Base-by-base conservation (phyloP, 1,140 invertebrate species). In the Sipha flava region DNA sequence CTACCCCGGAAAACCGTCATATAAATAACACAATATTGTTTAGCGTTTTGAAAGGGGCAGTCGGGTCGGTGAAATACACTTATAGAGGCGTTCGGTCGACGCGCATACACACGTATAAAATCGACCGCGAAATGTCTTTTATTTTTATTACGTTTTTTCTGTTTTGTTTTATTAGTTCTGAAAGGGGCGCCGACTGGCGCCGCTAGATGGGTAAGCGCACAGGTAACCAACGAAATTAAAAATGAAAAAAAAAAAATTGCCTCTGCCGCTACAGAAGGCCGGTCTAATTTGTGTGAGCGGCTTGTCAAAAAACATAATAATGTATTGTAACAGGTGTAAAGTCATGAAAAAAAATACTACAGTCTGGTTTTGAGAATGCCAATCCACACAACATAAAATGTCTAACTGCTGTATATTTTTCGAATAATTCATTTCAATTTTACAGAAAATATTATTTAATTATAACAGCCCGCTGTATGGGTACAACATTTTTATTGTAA, bases 271-370 rank as follows among this genome's bases (percentile, higher is more conserved):
- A 23, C 31, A 77, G 73, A 77, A 77, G 73, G 73, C 34, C 18
- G 73, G 73, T 77, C 73, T 57, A 59, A 77, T 77, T 77, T 77
- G 73, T 77, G 73, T 57, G 73, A 77, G 73, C 73, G 73, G 73
- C 73, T 77, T 57, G 73, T 77, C 73, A 77, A 43, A 75, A 77
- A 77, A 59, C 73, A 34, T 77, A 77, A 77, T 77, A 77, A 77
- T 23, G 52, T 77, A 40, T 77, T 31, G 73, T 77, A 77, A 77
- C 73, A 77, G 73, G 73, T 77, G 73, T 77, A 77, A 77, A 77
- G 73, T 43, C 34, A 77, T 59, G 73, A 77, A 57, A 57, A 72
- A 77, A 77, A 70, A 68, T 7, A 64, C 34, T 21, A 75, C 9
- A 75, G 52, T 57, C 29, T 37, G 47, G 70, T 73, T 31, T 57